Conservation (phyloP, 2,797 vertebrate species). For the Lacerta agilis region DNA sequence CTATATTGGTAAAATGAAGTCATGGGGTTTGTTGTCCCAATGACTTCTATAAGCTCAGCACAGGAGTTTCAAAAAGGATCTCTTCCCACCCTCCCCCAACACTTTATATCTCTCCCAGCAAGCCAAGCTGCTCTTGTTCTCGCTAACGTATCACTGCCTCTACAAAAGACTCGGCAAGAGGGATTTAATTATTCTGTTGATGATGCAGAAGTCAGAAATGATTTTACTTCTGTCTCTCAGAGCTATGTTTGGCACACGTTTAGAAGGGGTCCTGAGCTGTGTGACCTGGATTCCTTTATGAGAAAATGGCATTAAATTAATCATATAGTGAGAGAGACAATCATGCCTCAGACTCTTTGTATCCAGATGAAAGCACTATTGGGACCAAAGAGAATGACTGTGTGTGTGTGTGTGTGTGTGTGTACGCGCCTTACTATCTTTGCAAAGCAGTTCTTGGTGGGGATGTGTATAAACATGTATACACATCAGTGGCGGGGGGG, state of each 20-base stretch:
- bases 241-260: slow-evolving; percentile 3
- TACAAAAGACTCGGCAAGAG: slow-evolving; percentile 23
- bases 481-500: too few relatives aligned
- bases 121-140: slow-evolving; percentile 40
- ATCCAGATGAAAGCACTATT: slow-evolving; percentile 16
- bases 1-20: slow-evolving; percentile 39
- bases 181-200: slow-evolving; percentile 50
- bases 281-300: slow-evolving; percentile 29
- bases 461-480: background rate
- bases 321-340: background rate
- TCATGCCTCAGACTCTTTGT: slow-evolving; percentile 25
- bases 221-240: slow-evolving; percentile 12
- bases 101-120: slow-evolving; percentile 13
- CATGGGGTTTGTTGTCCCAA: slow-evolving; percentile 33
- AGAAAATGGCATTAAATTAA: background rate
- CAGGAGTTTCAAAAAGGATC: slow-evolving; percentile 51
- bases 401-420: background rate
- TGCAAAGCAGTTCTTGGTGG: background rate
- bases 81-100: background rate
- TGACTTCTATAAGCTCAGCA: slow-evolving; percentile 36
- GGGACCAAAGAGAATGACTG: background rate
- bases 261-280: background rate
- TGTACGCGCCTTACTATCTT: background rate
- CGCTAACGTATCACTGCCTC: background rate
- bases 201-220: slow-evolving; percentile 30